Percentiles rank a stretch among this genome's conserved stretches.
phyloP scores from a whole-genome alignment of 1,140 invertebrate genomes.

The Drosophila fuyamai region DNA sequence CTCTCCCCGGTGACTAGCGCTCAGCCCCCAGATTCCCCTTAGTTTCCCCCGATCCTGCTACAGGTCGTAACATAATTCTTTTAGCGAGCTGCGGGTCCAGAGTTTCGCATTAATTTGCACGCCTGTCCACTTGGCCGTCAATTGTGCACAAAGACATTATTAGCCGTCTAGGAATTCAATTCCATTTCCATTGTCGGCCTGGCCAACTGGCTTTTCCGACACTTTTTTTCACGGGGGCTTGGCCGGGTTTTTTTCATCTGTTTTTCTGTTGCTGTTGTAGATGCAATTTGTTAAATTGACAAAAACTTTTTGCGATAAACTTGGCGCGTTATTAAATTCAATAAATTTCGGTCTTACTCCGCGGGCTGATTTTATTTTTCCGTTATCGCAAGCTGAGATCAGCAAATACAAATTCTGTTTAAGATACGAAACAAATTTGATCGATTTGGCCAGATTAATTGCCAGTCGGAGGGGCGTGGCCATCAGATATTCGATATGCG shows the following conservation, averaged over 20 bases:
- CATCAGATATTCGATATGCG: slow-evolving; percentile 12
- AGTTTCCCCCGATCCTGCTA: slow-evolving; percentile 17
- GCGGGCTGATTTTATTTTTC: slow-evolving; percentile 15
- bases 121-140: slow-evolving; percentile 74
- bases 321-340: slow-evolving; percentile 83
- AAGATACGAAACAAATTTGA: slow-evolving; percentile 61
- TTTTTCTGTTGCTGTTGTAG: slow-evolving; percentile 43
- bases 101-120: slow-evolving; percentile 70
- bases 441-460: slow-evolving; percentile 56
- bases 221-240: slow-evolving; percentile 45
- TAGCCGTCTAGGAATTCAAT: slow-evolving; percentile 81
- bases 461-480: slow-evolving; percentile 37
- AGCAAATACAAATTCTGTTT: slow-evolving; percentile 83
- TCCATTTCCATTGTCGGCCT: slow-evolving; percentile 73
- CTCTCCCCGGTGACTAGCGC: slow-evolving; percentile 37
- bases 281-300: slow-evolving; percentile 81
- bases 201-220: slow-evolving; percentile 34
- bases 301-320: slow-evolving; percentile 80
- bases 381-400: slow-evolving; percentile 41
- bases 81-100: neutral
- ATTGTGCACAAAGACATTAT: slow-evolving; percentile 83
- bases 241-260: slow-evolving; percentile 20
- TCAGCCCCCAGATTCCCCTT: slow-evolving; percentile 8
- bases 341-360: slow-evolving; percentile 60
- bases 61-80: slow-evolving; percentile 77